phyloP scores from a whole-genome alignment of 1,140 invertebrate genomes.

The Trinorchestia longiramus region DNA sequence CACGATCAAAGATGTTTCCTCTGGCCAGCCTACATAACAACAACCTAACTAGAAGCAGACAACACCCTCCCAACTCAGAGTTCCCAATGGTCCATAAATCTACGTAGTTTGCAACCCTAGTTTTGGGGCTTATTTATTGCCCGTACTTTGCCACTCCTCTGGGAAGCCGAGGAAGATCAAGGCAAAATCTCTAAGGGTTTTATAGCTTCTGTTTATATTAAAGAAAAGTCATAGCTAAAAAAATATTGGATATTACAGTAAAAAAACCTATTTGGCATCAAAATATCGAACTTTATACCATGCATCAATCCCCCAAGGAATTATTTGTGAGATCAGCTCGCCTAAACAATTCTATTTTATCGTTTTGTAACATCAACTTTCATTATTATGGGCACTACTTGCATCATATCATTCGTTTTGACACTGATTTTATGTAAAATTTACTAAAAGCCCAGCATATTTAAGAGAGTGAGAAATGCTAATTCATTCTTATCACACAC shows the following conservation, averaged over 20 bases:
- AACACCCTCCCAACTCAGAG: not conserved
- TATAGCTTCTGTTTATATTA: not conserved
- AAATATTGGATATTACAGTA: not conserved
- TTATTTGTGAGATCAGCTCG: not conserved
- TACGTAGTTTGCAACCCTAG: constrained; percentile 15
- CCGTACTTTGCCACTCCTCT: not conserved
- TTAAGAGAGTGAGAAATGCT: no score
- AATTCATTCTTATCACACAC: no score
- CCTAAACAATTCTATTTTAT: no score
- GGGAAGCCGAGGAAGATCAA: not conserved
- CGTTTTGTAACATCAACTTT: no score
- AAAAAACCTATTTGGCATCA: not conserved
- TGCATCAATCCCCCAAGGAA: not conserved
- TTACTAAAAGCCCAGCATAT: no score
- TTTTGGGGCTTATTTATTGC: not conserved
- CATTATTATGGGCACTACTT: no score
- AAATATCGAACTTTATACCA: not conserved
- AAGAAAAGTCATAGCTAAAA: not conserved
- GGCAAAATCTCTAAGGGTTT: not conserved
- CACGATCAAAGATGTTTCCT: not conserved
- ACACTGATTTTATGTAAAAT: no score
- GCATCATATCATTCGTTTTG: no score
- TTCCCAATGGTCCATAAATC: constrained; percentile 2
- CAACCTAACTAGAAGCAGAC: not conserved
- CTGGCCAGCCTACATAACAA: not conserved